Conservation (phyloP, 1,140 invertebrate genomes). For the Diorhabda sublineata region DNA sequence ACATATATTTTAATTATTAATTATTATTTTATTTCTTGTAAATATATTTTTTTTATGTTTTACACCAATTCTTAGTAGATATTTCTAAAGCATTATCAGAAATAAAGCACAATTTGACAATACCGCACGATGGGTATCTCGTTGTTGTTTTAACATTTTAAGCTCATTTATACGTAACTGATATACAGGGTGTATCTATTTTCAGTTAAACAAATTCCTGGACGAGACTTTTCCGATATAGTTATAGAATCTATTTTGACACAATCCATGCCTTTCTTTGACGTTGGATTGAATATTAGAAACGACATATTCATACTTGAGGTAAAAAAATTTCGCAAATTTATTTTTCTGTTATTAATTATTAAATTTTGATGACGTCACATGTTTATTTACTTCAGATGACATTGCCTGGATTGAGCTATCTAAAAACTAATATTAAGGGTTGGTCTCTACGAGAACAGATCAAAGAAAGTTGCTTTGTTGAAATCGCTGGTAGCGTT, state of each 20-base stretch:
- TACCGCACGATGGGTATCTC: no score
- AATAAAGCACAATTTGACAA: no score
- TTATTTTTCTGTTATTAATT: not conserved
- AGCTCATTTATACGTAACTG: no score
- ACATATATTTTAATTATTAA: not conserved
- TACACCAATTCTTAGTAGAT: no score
- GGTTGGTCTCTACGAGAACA: not conserved
- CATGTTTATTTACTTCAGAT: not conserved
- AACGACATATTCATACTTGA: slow-evolving; percentile 3
- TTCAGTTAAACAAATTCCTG: not conserved
- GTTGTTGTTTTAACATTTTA: no score
- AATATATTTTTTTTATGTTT: no score
- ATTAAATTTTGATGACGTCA: not conserved
- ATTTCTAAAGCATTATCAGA: no score
- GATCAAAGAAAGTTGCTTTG: not conserved
- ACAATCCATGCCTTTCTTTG: slow-evolving; percentile 12
- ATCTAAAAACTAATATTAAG: not conserved
- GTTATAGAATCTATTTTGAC: slow-evolving; percentile 9
- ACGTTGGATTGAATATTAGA: slow-evolving; percentile 6
- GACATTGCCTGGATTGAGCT: not conserved
- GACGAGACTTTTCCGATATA: not conserved
- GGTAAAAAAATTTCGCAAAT: not conserved
- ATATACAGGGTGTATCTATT: not conserved
- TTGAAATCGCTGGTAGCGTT: not conserved
- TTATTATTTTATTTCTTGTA: not conserved